Evolutionary conservation across 2,113 vertebrate species (phyloP), one percentile per base, ranked within the genome.

Genomic region (Archocentrus centrarchus): DNA sequence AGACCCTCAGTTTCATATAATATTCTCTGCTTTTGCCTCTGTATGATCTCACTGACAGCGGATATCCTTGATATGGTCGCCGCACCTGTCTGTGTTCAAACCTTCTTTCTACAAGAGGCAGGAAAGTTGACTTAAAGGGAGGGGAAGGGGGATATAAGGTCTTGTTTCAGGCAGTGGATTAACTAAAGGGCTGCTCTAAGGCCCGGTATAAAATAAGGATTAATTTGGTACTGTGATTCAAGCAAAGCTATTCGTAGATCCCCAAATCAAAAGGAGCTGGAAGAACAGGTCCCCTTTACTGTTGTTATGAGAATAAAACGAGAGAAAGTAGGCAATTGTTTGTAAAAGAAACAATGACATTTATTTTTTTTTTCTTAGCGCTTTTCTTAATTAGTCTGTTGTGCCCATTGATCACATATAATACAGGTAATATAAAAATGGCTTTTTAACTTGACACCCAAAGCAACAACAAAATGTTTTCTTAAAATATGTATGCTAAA

Each of bases 401-500:
- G 94, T 96, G 95, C 94, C 95, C 93, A 94, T 89, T 92, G 92
- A 96, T 95, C 95, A 95, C 95, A 96, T 93, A 95, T 94, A 95
- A 91, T 95, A 95, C 95, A 95, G 94, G 94, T 92, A 94, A 94
- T 96, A 96, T 95, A 96, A 96, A 96, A 96, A 96, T 96, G 94
- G 96, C 95, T 96, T 96, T 95, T 95, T 93, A 93, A 93, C 94
- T 96, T 95, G 93, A 95, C 96, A 96, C 93, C 93, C 95, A 96
- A 96, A 96, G 96, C 96, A 96, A 95, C 93, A 94, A 94, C 90
- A 78, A 95, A 95, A 95, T 93, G 91, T 93, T 90, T 93, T 84
- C 90, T 94, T 93, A 94, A 95, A 95, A 95, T 92, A 94, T 92
- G 93, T 93, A 95, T 96, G 94, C 94, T 95, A 92, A 95, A 95